Conservation (phyloP, 2,888 invertebrate genomes). For the Dolomedes plantarius region DNA sequence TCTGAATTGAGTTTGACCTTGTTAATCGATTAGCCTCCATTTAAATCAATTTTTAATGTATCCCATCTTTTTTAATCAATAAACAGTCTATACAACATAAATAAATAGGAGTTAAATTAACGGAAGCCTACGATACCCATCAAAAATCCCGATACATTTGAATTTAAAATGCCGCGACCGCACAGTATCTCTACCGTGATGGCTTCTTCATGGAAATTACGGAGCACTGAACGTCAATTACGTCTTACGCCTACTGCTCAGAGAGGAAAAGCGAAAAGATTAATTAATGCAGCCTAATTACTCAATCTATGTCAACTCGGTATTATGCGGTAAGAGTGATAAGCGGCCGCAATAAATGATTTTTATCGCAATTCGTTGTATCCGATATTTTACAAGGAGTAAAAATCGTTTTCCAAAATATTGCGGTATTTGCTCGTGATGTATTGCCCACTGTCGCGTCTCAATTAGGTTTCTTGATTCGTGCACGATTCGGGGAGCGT, state of each 20-base stretch:
- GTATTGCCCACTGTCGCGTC: constrained; percentile 26
- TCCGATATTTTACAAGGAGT: constrained; percentile 37
- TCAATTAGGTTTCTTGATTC: constrained; percentile 39
- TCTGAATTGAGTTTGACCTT: neutral
- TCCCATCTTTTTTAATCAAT: neutral
- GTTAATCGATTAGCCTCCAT: neutral
- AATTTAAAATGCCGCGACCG: constrained; percentile 29
- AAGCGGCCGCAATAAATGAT: constrained; percentile 49
- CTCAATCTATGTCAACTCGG: constrained; percentile 58
- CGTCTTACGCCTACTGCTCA: constrained; percentile 45
- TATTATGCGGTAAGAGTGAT: constrained; percentile 46
- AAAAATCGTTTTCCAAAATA: constrained; percentile 37
- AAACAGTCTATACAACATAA: neutral
- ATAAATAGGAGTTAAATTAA: constrained; percentile 12
- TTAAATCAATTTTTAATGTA: neutral
- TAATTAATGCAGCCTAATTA: constrained; percentile 63
- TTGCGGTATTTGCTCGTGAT: constrained; percentile 33
- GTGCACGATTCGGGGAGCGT: constrained; percentile 22
- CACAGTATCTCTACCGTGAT: constrained; percentile 39
- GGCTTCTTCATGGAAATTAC: constrained; percentile 62
- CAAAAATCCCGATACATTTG: constrained; percentile 40
- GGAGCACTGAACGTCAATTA: constrained; percentile 40
- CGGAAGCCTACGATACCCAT: constrained; percentile 25
- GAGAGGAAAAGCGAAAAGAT: constrained; percentile 57
- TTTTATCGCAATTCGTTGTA: constrained; percentile 55